Percentiles rank a stretch among this genome's conserved stretches.
These are phyloP conservation scores for Diplolepis rosae DNA, from an alignment of 2,888 invertebrate genomes.

Conservation along the genomic window DNA sequence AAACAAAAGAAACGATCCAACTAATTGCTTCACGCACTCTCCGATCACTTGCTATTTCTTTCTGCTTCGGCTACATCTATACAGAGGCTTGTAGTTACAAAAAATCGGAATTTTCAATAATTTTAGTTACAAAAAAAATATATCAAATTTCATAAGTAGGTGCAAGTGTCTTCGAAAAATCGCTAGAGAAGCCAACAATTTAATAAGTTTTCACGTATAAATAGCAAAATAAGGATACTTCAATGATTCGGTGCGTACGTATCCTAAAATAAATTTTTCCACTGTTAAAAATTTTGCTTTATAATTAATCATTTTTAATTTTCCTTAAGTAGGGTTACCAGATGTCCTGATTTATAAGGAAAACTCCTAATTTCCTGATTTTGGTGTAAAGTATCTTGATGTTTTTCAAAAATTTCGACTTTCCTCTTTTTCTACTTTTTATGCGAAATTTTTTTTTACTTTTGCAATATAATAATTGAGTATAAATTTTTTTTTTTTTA, in stretches of 20 bases:
- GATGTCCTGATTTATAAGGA: no score
- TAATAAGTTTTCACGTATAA: not conserved
- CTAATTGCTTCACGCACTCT: conserved; percentile 46
- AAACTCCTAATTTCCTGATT: no score
- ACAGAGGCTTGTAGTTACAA: not conserved
- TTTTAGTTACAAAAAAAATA: not conserved
- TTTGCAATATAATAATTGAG: no score
- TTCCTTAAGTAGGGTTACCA: no score
- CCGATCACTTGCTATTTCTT: conserved; percentile 64
- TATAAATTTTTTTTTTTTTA: no score
- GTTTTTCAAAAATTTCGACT: no score
- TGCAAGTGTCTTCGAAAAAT: not conserved
- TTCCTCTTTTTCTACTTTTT: no score
- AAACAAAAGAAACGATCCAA: conserved; percentile 31
- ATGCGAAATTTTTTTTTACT: no score
- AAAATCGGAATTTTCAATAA: not conserved
- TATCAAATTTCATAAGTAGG: not conserved
- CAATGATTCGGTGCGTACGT: not conserved
- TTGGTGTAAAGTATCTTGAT: no score
- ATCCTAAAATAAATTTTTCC: not conserved
- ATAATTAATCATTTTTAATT: no score
- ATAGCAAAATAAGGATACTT: not conserved
- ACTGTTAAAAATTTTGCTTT: no score
- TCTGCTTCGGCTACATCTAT: conserved; percentile 30
- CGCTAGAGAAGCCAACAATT: not conserved